These are phyloP conservation scores for Anhinga rufa DNA, from an alignment of 2,113 vertebrate species.

Conservation along the genomic window DNA sequence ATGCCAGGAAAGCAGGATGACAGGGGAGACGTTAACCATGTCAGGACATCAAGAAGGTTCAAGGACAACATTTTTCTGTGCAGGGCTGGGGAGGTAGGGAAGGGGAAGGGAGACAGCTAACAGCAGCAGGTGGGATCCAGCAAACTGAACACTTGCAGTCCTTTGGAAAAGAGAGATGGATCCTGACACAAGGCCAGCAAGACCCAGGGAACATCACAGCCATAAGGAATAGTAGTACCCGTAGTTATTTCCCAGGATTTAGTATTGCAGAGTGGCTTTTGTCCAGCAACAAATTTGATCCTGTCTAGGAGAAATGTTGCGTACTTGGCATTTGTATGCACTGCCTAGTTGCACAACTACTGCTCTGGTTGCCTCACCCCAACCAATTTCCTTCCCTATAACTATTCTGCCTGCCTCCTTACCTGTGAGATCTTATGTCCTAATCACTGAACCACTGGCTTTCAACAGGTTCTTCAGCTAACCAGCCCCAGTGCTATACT, in stretches of 20 bases:
- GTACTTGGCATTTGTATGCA: neutral
- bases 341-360: neutral
- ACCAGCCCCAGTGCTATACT: neutral
- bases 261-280: neutral
- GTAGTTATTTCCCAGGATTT: neutral
- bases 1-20: rapidly evolving
- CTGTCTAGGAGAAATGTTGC: neutral
- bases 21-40: neutral
- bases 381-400: neutral
- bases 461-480: neutral
- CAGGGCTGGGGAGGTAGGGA: neutral
- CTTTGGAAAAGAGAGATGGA: neutral
- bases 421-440: neutral
- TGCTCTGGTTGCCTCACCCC: neutral
- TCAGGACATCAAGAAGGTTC: neutral
- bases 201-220: neutral
- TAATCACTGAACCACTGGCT: neutral
- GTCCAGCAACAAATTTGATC: neutral
- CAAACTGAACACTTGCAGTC: neutral
- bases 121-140: neutral
- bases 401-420: neutral
- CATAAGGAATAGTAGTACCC: neutral
- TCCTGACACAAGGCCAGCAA: neutral
- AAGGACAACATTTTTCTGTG: neutral
- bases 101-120: neutral